These are phyloP conservation scores for Smutsia gigantea DNA, from an alignment of 2,797 vertebrate genomes.

Conservation along the genomic window DNA sequence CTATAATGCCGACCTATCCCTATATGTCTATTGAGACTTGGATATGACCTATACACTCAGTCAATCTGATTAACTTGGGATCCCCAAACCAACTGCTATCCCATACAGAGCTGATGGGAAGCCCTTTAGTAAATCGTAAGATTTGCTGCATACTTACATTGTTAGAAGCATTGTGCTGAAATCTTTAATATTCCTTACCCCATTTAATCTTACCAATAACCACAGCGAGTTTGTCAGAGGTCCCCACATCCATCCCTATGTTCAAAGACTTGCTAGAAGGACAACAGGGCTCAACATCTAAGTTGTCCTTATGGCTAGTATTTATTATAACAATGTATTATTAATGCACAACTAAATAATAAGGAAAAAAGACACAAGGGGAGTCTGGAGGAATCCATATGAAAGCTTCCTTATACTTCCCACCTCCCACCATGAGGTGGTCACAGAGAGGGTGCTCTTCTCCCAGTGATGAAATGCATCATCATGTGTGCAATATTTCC, in stretches of 20 bases:
- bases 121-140: neutral
- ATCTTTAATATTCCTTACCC: neutral
- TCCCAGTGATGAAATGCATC: neutral
- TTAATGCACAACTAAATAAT: neutral
- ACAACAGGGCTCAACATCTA: neutral
- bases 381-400: neutral
- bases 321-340: neutral
- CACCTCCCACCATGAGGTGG: too few species aligned
- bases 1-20: neutral
- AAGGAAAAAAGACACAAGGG: neutral
- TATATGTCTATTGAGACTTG: neutral
- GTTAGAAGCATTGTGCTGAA: neutral
- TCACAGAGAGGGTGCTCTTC: neutral
- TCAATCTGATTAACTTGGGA: neutral
- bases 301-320: neutral
- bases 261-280: neutral
- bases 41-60: neutral
- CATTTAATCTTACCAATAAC: neutral
- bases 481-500: neutral
- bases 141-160: neutral
- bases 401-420: neutral
- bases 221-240: neutral
- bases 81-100: neutral
- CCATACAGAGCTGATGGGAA: fast-evolving
- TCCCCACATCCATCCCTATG: neutral